A percentile compares a stretch with the other conserved stretches of the same genome.
phyloP scores from a whole-genome alignment of 2,113 vertebrate genomes.

The Platichthys stellatus region DNA sequence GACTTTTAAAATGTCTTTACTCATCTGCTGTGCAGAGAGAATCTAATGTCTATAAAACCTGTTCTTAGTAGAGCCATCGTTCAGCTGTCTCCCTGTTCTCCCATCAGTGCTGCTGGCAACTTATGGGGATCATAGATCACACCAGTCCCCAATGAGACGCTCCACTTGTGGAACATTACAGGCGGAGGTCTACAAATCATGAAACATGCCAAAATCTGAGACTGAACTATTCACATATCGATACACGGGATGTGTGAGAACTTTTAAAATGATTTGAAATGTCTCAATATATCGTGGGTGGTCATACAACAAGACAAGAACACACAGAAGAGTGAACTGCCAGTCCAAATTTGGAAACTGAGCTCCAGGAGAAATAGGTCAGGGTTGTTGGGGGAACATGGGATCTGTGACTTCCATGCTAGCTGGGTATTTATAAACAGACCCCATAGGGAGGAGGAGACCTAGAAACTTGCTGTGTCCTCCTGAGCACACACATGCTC shows the following conservation, averaged over 20 bases:
- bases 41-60: constrained; percentile 56
- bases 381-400: constrained; percentile 81
- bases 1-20: constrained; percentile 60
- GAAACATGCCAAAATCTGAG: constrained; percentile 19
- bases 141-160: background rate
- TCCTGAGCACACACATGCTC: constrained; percentile 60
- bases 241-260: constrained; percentile 2
- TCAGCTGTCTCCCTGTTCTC: constrained; percentile 27
- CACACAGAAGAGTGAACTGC: constrained; percentile 40
- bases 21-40: constrained; percentile 48
- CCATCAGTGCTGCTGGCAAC: constrained; percentile 19
- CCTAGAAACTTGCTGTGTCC: constrained; percentile 76
- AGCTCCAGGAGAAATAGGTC: constrained; percentile 78
- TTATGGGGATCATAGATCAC: constrained; percentile 60
- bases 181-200: constrained; percentile 20
- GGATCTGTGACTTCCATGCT: constrained; percentile 77
- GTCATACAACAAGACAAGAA: constrained; percentile 40
- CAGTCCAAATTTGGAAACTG: constrained; percentile 65
- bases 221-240: constrained; percentile 19
- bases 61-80: constrained; percentile 27
- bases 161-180: constrained; percentile 43
- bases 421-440: constrained; percentile 82
- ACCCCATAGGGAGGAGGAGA: constrained; percentile 73
- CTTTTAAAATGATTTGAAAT: constrained; percentile 13
- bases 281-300: constrained; percentile 19